These are phyloP conservation scores for Pseudomyrmex gracilis DNA, from an alignment of 1,140 invertebrate species.

Conservation along the genomic window DNA sequence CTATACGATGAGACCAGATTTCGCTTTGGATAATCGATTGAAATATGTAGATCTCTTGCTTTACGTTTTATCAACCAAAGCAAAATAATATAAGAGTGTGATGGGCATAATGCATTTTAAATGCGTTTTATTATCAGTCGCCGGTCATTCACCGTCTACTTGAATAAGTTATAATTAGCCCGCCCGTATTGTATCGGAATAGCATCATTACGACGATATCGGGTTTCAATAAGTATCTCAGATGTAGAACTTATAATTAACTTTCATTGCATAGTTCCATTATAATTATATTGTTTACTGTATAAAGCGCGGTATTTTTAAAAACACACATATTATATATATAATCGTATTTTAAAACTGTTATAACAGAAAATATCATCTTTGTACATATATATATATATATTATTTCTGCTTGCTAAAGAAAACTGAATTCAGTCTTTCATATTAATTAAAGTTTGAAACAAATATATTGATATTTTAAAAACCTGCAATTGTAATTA, in stretches of 20 bases:
- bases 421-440: neutral
- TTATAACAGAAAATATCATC: neutral
- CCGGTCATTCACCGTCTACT: constrained; percentile 32
- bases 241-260: neutral
- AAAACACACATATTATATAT: neutral
- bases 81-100: neutral
- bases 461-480: neutral
- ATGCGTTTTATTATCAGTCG: neutral
- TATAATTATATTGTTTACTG: constrained; percentile 4
- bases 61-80: neutral
- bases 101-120: constrained; percentile 34
- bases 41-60: neutral
- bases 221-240: neutral
- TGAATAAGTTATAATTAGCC: constrained; percentile 46
- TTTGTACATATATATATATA: too few relatives aligned
- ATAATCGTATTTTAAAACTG: neutral
- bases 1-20: neutral
- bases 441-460: neutral
- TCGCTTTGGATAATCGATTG: neutral
- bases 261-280: neutral
- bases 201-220: neutral
- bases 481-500: neutral
- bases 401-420: neutral
- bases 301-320: neutral
- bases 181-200: neutral